Evolutionary conservation across 2,888 invertebrate genomes (phyloP), one percentile per base, ranked within the genome.

Genomic region (Argyresthia albistria): DNA sequence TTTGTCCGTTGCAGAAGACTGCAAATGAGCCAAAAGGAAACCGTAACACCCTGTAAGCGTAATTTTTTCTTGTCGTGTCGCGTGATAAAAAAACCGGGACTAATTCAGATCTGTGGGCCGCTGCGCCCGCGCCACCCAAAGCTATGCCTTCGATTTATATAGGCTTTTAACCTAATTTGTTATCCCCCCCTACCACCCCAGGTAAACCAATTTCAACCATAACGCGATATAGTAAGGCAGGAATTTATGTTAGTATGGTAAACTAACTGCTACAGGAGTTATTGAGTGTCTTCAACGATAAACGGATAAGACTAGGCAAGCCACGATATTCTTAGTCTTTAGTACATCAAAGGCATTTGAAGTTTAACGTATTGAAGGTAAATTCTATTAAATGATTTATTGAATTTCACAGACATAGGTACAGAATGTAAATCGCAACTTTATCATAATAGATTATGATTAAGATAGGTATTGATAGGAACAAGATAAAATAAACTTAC

Each of bases 91-190:
- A 76, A 76, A 71, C 76, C 69, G 79, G 75, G 76, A 73, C 84
- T 80, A 86, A 84, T 87, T 84, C 84, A 75, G 70, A 57, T 73
- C 65, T 71, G 76, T 78, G 71, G 25, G 67, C 67, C 67, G 69
- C 61, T 71, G 74, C 70, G 76, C 67, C 74, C 65, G 75, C 73
- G 78, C 83, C 83, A 83, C 86, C 82, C 83, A 83, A 70, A 65
- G 76, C 76, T 25, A 25, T 74, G 77, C 77, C 79, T 77, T 80
- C 77, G 78, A 83, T 83, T 87, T 84, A 84, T 86, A 25, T 6
- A 79, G 80, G 81, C 83, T 83, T 83, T 84, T 83, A 84, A 78
- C 77, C 81, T 83, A 83, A 87, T 87, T 86, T 84, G 84, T 84
- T 81, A 76, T 57, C 54, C 58, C 58, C 51, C 59, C 58, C 54